Base-by-base conservation (phyloP, 2,888 invertebrate species). In the Papilio protenor region DNA sequence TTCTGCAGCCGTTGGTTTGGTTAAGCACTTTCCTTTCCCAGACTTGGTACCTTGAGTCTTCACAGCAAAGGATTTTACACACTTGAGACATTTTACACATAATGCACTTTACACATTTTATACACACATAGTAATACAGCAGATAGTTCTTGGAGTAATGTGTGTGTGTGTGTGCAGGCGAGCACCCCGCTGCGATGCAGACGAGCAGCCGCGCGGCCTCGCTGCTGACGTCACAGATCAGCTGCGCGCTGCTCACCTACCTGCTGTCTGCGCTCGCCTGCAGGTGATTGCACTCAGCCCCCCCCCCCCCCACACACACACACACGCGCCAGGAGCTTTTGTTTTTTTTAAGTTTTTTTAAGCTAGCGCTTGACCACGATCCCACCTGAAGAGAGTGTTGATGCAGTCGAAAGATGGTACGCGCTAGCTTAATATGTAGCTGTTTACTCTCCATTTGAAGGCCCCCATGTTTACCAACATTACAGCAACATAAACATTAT, bases 161-260 rank as follows among this genome's bases (percentile, higher is more conserved):
- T n/a, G n/a, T n/a, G 52, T 21, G 23, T 70, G 12, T 18, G 33
- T 77, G 87, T 72, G 3, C 94, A 97, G 98, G 97, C 81, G 97
- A 98, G 92, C 97, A 97, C 90, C 97, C 97, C 80, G 97, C 97
- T 78, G 97, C 98, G 57, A 97, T 98, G 97, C 97, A 98, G 92
- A 97, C 97, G 4, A 96, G 96, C 90, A 95, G 94, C 90, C 95
- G 95, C 66, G 95, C 94, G 55, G 91, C 94, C 10, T 91, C 92
- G 88, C 88, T 94, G 82, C 21, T 57, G 57, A 94, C 95, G 76
- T 93, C 95, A 59, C 95, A 94, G 86, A 86, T 95, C 73, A 92
- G 93, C 84, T 92, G 94, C 83, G 94, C 94, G 0, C 84, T 91
- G 71, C 82, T 93, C 84, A 94, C 94, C 21, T 94, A 94, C 86